Evolutionary conservation across 2,113 vertebrate genomes (phyloP), one percentile per base, ranked within the genome.

Genomic region (Haliaeetus leucogaster): DNA sequence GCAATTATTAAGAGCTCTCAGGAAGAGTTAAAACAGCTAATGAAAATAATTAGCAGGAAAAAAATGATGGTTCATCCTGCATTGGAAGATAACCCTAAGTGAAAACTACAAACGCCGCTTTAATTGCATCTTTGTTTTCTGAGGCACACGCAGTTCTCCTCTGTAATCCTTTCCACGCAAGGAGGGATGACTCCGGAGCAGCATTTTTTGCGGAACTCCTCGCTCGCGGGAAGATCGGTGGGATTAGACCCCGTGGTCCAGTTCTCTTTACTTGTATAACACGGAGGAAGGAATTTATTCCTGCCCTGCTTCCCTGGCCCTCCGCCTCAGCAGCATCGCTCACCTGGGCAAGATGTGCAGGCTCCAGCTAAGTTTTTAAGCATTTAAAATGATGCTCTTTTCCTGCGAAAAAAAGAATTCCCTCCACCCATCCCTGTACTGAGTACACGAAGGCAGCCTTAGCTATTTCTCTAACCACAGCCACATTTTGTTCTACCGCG

Each of bases 81-180:
- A 40, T 16, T 65, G 89, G 89, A 95, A 93, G 92, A 78, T 87
- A 85, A 59, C 89, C 56, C 81, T 81, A 70, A 86, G 42, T 14
- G 53, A 55, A 95, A 92, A 86, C 77, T 90, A 82, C 59, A 82
- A 94, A 93, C 0, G 5, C 55, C 72, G 40, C 79, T 94, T 96
- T 93, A 95, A 94, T 94, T 94, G 72, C 40, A 38, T 30, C 83
- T 93, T 93, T 95, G 92, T 93, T 96, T 97, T 96, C 90, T 59
- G 63, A 82, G 67, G 80, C 77, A 38, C 73, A 55, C 32, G 7
- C n/a, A 9, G 27, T 18, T 81, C 78, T 48, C 43, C 25, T 2
- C 53, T 20, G 7, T 12, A 58, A 53, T 25, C 18, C 22, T 32
- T 73, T 72, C 29, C 32, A 63, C 45, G 58, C 50, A 13, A 73